phyloP scores from a whole-genome alignment of 2,888 invertebrate species.

The Exephanes ischioxanthus region DNA sequence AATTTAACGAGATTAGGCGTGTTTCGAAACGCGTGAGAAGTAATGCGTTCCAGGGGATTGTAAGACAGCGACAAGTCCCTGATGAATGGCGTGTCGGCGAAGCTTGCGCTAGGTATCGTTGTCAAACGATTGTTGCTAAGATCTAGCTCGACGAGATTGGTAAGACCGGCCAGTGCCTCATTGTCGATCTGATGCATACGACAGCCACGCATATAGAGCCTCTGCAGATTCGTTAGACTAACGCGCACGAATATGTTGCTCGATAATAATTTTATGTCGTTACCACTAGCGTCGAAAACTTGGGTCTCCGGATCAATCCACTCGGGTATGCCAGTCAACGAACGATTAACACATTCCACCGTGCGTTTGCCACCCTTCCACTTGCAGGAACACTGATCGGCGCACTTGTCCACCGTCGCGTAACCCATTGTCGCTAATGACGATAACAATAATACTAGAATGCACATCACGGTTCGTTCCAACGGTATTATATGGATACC shows the following conservation, averaged over 20 bases:
- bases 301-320: conserved; percentile 95
- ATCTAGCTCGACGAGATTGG: conserved; percentile 96
- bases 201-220: conserved; percentile 93
- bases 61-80: conserved; percentile 92
- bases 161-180: conserved; percentile 93
- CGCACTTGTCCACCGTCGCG: conserved; percentile 81
- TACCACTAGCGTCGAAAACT: conserved; percentile 95
- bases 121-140: conserved; percentile 94
- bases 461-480: conserved; percentile 64
- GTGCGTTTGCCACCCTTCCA: conserved; percentile 98
- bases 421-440: conserved; percentile 70
- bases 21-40: conserved; percentile 90
- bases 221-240: conserved; percentile 94
- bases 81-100: conserved; percentile 92
- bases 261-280: conserved; percentile 93
- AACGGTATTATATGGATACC: conserved; percentile 56
- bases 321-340: conserved; percentile 93
- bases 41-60: conserved; percentile 93
- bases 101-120: conserved; percentile 92
- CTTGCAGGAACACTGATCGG: conserved; percentile 91
- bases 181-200: conserved; percentile 94
- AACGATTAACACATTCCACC: conserved; percentile 94
- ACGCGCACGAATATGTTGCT: conserved; percentile 93
- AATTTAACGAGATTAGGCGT: conserved; percentile 92
- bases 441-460: conserved; percentile 62